These are phyloP conservation scores for Emmelina monodactyla DNA, from an alignment of 2,888 invertebrate genomes.

Conservation along the genomic window DNA sequence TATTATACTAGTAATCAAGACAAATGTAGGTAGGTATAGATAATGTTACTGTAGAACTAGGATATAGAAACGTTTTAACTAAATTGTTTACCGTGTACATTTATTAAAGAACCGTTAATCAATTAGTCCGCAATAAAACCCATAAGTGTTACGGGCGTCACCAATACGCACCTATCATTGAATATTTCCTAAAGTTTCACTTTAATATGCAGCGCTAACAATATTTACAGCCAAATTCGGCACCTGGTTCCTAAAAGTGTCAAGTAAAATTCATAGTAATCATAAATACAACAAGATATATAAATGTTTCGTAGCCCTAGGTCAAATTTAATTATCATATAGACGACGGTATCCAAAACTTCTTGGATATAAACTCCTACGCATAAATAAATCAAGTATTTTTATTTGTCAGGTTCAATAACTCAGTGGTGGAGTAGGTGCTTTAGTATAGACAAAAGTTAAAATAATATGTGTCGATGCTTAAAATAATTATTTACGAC, in stretches of 20 bases:
- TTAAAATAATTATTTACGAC: constrained; percentile 54
- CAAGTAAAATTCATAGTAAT: constrained; percentile 40
- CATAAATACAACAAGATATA: constrained; percentile 47
- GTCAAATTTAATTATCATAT: constrained; percentile 64
- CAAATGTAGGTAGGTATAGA: no score
- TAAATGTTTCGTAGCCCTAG: constrained; percentile 42
- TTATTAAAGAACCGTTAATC: no score
- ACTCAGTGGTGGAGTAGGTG: no score
- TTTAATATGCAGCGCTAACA: constrained; percentile 29
- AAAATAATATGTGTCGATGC: constrained; percentile 50
- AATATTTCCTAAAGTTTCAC: constrained; percentile 8
- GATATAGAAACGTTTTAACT: no score
- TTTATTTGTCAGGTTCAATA: constrained; percentile 29
- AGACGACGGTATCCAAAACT: no score
- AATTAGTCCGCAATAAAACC: not conserved
- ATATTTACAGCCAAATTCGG: constrained; percentile 33
- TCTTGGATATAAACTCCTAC: constrained; percentile 45
- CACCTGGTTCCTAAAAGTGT: constrained; percentile 43
- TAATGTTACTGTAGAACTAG: no score
- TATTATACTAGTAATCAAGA: no score
- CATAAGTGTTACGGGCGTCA: not conserved
- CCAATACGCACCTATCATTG: constrained; percentile 10
- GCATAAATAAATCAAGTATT: constrained; percentile 42
- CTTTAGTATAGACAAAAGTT: constrained; percentile 52
- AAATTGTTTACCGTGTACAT: no score